Base-by-base conservation (phyloP, 2,113 vertebrate genomes). In the Tor tambroides region DNA sequence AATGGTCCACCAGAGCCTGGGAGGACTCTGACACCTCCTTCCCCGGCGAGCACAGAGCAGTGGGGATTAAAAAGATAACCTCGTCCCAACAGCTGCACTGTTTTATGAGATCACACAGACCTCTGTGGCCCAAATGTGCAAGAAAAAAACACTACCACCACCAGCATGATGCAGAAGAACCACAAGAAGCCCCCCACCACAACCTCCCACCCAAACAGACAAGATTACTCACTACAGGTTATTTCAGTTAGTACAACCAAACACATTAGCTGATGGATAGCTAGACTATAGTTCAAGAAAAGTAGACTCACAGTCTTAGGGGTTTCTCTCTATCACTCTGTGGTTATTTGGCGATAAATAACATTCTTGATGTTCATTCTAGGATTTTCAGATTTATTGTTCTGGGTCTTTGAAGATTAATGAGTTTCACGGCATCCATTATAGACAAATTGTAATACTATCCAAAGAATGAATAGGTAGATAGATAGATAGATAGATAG, bases 11-110 rank as follows among this genome's bases (percentile, higher is more conserved):
- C 4, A 75, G 46, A 81, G 59, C 59, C 59, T 80, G 63, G 46
- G 74, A 49, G 77, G 76, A 80, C 69, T 74, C 65, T 14, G 43
- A 82, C 77, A 67, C 85, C 87, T 84, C 77, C 35, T 46, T 67
- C 85, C 85, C 63, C 63, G 81, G 82, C 84, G 76, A 54, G 63
- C 76, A 65, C 71, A 63, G 41, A 86, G 77, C 84, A 76, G 10
- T 26, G 28, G 59, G 87, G 80, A 88, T 90, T 88, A 90, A 83
- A 80, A 67, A 71, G 78, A 79, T 80, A 84, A 84, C 56, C 82
- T 56, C 80, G 78, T 83, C 80, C 80, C 84, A 84, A 88, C 87
- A 88, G 43, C 88, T 85, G 88, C 54, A 69, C 28, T 56, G 78
- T 80, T 80, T 80, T 80, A 80, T 80, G 78, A 80, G 78, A 80